Percentiles rank a stretch among this genome's conserved stretches.
Evolutionary conservation across 2,888 invertebrate species (phyloP).

Genomic region (Calameuta idolon): DNA sequence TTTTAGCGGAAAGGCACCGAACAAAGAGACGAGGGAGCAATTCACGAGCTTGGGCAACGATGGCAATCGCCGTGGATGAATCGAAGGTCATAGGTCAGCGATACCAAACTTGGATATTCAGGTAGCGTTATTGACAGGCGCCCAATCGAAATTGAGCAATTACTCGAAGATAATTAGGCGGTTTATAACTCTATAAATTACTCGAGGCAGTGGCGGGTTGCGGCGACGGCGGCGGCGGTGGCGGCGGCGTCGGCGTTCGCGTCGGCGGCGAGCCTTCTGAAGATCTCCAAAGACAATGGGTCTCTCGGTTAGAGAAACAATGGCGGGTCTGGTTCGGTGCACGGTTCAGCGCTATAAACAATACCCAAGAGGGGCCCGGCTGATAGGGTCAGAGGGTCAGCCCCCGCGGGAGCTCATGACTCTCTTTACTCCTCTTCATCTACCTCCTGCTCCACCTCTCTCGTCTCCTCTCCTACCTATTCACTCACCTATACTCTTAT

Average conservation of each 20-base stretch:
- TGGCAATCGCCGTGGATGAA: background rate
- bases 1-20: background rate
- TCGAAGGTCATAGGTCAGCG: constrained; percentile 15
- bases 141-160: constrained; percentile 50
- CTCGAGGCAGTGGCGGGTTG: constrained; percentile 31
- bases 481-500: background rate
- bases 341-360: constrained; percentile 56
- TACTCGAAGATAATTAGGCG: constrained; percentile 53
- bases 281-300: constrained; percentile 48
- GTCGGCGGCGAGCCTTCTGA: constrained; percentile 23
- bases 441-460: constrained; percentile 32
- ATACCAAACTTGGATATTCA: constrained; percentile 20
- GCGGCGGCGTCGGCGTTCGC: constrained; percentile 10
- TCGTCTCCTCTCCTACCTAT: constrained; percentile 3
- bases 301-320: constrained; percentile 44
- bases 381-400: constrained; percentile 62
- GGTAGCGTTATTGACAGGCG: constrained; percentile 33
- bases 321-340: constrained; percentile 35
- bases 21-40: background rate
- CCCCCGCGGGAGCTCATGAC: constrained; percentile 64
- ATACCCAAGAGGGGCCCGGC: constrained; percentile 53
- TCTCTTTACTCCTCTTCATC: constrained; percentile 55
- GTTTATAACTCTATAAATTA: constrained; percentile 49
- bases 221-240: constrained; percentile 30
- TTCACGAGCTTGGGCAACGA: background rate